These are phyloP conservation scores for Macquaria australasica DNA, from an alignment of 2,113 vertebrate species.

Conservation along the genomic window DNA sequence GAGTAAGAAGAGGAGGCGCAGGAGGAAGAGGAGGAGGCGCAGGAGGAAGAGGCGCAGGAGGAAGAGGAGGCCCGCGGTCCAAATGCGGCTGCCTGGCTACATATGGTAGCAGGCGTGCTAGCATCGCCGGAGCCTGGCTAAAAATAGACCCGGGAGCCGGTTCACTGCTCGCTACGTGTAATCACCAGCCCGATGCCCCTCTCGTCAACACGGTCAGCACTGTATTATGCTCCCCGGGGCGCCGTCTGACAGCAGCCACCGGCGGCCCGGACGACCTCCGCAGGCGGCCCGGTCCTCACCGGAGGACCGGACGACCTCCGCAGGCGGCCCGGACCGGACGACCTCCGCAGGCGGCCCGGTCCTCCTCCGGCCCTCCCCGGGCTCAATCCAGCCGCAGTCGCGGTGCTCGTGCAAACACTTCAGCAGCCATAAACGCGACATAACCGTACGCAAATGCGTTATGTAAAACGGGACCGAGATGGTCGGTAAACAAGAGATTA, in stretches of 20 bases:
- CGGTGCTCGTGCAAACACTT: slow-evolving; percentile 1
- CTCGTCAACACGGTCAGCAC: neutral
- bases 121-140: slow-evolving; percentile 84
- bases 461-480: neutral
- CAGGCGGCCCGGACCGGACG: neutral
- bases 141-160: slow-evolving; percentile 88
- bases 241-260: neutral
- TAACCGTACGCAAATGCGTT: neutral
- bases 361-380: neutral
- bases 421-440: neutral
- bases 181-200: neutral
- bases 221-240: neutral
- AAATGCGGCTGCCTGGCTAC: slow-evolving; percentile 81
- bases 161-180: slow-evolving; percentile 75
- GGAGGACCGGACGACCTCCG: too few species aligned
- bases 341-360: slow-evolving; percentile 60
- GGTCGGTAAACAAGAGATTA: slow-evolving; percentile 53
- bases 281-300: neutral
- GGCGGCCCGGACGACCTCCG: too few species aligned
- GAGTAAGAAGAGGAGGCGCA: too few species aligned
- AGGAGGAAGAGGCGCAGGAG: too few species aligned
- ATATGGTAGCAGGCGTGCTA: slow-evolving; percentile 80
- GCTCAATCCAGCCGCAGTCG: neutral
- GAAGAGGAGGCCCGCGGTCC: too few species aligned
- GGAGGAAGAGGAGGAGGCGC: too few species aligned